A percentile compares a stretch with the other conserved stretches of the same genome.
Evolutionary conservation across 2,888 invertebrate genomes (phyloP).

Genomic region (Dermolepida albohirtum): DNA sequence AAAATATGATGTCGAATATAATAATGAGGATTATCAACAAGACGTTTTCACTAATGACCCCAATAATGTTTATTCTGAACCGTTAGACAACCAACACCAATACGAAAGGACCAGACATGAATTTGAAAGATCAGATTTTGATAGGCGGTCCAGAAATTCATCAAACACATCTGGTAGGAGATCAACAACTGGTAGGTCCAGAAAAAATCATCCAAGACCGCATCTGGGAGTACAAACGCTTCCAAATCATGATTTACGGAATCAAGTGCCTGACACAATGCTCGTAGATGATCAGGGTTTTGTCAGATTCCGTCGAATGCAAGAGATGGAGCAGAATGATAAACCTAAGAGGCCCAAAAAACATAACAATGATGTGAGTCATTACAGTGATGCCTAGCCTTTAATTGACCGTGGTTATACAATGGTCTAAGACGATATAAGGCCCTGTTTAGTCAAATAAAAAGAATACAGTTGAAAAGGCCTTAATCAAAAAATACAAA

Average conservation of each 20-base stretch:
- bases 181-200: slow-evolving; percentile 62
- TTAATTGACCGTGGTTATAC: slow-evolving; percentile 34
- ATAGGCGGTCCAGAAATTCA: slow-evolving; percentile 62
- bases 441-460: background rate
- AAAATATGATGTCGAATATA: slow-evolving; percentile 60
- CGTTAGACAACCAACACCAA: slow-evolving; percentile 60
- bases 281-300: slow-evolving; percentile 92
- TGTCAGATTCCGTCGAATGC: slow-evolving; percentile 79
- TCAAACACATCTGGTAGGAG: slow-evolving; percentile 63
- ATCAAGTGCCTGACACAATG: slow-evolving; percentile 77
- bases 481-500: slow-evolving; percentile 18
- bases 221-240: slow-evolving; percentile 70
- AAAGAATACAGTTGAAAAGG: slow-evolving; percentile 8
- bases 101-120: slow-evolving; percentile 66
- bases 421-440: slow-evolving; percentile 26
- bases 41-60: slow-evolving; percentile 65
- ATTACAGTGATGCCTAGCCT: slow-evolving; percentile 60
- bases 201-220: slow-evolving; percentile 66
- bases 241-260: slow-evolving; percentile 69
- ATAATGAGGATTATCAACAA: slow-evolving; percentile 60
- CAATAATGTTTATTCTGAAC: slow-evolving; percentile 67
- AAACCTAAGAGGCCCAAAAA: slow-evolving; percentile 59
- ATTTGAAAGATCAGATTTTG: slow-evolving; percentile 72
- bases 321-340: slow-evolving; percentile 51
- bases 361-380: slow-evolving; percentile 58